Evolutionary conservation across 2,888 invertebrate genomes (phyloP), one percentile per base, ranked within the genome.

Genomic region (Acheta domesticus): DNA sequence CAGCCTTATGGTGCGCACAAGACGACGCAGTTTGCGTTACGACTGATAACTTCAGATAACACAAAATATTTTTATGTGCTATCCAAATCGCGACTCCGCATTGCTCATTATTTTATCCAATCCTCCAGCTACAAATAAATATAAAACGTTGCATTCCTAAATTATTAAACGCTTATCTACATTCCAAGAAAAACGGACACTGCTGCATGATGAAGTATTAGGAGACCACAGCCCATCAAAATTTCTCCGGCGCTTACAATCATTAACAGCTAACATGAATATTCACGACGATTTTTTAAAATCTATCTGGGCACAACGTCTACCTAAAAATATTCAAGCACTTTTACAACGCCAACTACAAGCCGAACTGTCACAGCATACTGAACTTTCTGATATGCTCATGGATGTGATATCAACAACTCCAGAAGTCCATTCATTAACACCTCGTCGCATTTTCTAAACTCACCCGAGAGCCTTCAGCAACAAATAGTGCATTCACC

Each of bases 21-120:
- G n/a, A 73, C 19, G 80, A 80, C n/a, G 76, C 79, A 80, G 16
- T 80, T 79, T 21, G 49, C 12, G 4, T n/a, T 79, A 16, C n/a
- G 49, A 14, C 20, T 49, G 8, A 77, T 80, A 11, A 76, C 74
- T 3, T 14, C 21, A 12, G 77, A 80, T 2, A n/a, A n/a, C n/a
- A n/a, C n/a, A n/a, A n/a, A n/a, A n/a, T n/a, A 21, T 12, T 36
- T n/a, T n/a, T 23, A 48, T 74, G 75, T 79, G 14, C 48, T 77
- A 3, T n/a, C 80, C 14, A 73, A 79, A 2, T 48, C 78, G 4
- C 75, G 78, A 21, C 48, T n/a, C 11, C 48, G 20, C 20, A 76
- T 21, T 49, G 76, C 78, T 5, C 36, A 75, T 78, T 48, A 76
- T 80, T 1, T 75, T 80, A 19, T 50, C 21, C 11, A 77, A 76